Evolutionary conservation across 2,797 vertebrate genomes (phyloP).

Genomic region (Sebastes trivittatus): DNA sequence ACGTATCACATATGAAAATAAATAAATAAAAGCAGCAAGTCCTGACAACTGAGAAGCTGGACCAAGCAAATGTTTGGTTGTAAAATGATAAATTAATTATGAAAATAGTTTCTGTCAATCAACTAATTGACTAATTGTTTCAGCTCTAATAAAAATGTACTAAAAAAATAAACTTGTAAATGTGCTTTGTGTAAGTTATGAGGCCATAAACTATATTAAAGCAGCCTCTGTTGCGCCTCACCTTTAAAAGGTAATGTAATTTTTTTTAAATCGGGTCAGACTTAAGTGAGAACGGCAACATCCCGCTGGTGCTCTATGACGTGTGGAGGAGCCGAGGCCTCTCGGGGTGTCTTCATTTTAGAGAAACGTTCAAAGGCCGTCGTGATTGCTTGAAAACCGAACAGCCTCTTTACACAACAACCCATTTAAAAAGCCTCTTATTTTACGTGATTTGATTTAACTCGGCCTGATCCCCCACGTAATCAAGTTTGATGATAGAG

Average conservation of each 20-base stretch:
- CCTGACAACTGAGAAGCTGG: neutral
- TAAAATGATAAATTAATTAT: neutral
- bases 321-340: slow-evolving; percentile 90
- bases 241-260: neutral
- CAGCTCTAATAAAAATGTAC: neutral
- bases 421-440: slow-evolving; percentile 26
- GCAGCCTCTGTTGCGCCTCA: neutral
- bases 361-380: neutral
- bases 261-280: neutral
- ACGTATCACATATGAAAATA: too few species aligned
- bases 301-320: slow-evolving; percentile 84
- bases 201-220: neutral
- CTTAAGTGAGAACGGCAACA: slow-evolving; percentile 78
- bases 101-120: neutral
- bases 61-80: neutral
- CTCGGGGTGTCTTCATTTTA: slow-evolving; percentile 72
- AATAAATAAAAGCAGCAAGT: neutral
- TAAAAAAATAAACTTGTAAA: neutral
- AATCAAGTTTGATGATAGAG: slow-evolving; percentile 52
- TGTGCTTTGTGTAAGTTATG: neutral
- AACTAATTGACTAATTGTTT: neutral
- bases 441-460: slow-evolving; percentile 62
- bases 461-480: slow-evolving; percentile 12
- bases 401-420: slow-evolving; percentile 26
- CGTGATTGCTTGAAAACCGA: slow-evolving; percentile 3